Base-by-base conservation (phyloP, 2,113 vertebrate species). In the Gallinago undulata region DNA sequence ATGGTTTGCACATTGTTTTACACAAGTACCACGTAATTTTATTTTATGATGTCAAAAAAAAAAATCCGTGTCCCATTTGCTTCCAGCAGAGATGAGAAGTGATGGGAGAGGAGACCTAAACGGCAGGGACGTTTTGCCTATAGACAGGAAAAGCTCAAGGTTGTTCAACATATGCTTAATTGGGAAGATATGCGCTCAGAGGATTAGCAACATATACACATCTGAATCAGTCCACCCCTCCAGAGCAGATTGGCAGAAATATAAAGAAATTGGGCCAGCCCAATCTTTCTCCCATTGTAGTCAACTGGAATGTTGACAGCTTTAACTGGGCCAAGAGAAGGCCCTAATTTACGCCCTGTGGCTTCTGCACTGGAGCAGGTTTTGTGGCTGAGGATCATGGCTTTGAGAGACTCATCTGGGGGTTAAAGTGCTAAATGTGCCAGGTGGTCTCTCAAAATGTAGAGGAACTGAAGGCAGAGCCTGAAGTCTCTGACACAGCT, bases 1-100 rank as follows among this genome's bases (percentile, higher is more conserved):
- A 97, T 96, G 80, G 79, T 74, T 95, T 93, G 85, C 88, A 95
- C 70, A 89, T 96, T 96, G 83, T 94, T 96, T 96, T 92, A 94
- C 56, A 92, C 48, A 79, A 93, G 56, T 80, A 87, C 45, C 90
- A 72, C 64, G 82, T 79, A 70, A 93, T 89, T 95, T 95, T 87
- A 89, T 85, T 78, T 39, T 43, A 69, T 5, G 6, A 89, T 87
- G 37, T 92, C 1, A 83, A 91, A 76, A 90, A 76, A 90, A 63
- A 43, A 33, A 21, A 39, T 21, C 62, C 7, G 1, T 7, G 6
- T 66, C 67, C n/a, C 14, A 25, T 87, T 89, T 93, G 21, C 50
- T 96, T 95, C n/a, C 62, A 63, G 57, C 82, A 88, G 60, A 85
- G 56, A 88, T 70, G 63, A 78, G 79, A 93, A 79, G 55, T 24